Evolutionary conservation across 2,113 vertebrate species (phyloP), one percentile per base, ranked within the genome.

Genomic region (Phalacrocorax carbo): DNA sequence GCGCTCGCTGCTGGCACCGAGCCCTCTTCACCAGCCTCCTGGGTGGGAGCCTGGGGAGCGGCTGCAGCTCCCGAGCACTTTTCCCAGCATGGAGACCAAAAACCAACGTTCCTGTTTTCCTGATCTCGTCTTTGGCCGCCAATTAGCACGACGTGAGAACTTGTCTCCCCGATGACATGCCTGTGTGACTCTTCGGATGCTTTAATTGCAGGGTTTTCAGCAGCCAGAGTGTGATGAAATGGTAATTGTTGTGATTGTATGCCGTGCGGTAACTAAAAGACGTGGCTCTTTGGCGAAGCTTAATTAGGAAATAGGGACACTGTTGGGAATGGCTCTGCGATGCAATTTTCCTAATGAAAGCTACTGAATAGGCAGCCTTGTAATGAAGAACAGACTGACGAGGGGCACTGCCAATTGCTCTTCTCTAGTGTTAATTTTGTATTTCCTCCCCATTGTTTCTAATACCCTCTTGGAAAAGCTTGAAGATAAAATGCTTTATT

Each of bases 221-320:
- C 86, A 78, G 91, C 22, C 49, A 7, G 91, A 61, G 77, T 3
- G 73, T 11, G 29, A 15, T 96, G 95, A 95, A 92, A 89, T 88
- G 93, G 77, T 62, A 66, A 93, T 92, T 95, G 91, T 60, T 66
- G 80, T 68, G 93, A 95, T 93, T 93, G 93, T 97, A 7, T 3
- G 75, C 62, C 3, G 27, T 64, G 57, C 19, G 2, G 71, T 66
- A 91, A 62, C 86, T 29, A 84, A 96, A 90, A 96, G 96, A 95
- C 69, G 46, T 13, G 11, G 91, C 88, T 86, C 90, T 84, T 96
- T 93, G 95, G 82, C 10, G 40, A 44, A 81, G 86, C 96, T 96
- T 97, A 95, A 97, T 97, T 97, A 95, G 96, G 96, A 96, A 97
- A 93, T 85, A 95, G 94, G 94, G 96, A 93, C 82, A 42, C 42